Percentiles rank a stretch among this genome's conserved stretches.
These are phyloP conservation scores for Oreochromis niloticus DNA, from an alignment of 2,113 vertebrate genomes.

Conservation along the genomic window DNA sequence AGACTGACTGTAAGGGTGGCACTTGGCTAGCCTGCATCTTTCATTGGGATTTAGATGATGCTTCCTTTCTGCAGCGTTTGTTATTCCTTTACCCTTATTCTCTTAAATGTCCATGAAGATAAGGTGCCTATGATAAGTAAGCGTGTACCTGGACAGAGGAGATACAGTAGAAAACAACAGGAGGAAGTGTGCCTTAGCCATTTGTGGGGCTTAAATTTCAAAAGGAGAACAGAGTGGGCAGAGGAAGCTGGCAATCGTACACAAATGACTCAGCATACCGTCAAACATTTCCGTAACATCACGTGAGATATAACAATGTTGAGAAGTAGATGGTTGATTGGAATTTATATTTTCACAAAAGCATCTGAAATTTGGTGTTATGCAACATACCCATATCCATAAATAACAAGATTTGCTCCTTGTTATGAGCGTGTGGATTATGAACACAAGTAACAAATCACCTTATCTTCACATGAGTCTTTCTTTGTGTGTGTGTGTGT, in stretches of 20 bases:
- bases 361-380: background rate
- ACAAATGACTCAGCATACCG: background rate
- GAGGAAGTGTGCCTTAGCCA: slow-evolving; percentile 26
- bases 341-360: background rate
- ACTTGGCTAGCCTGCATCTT: slow-evolving; percentile 40
- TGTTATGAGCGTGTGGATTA: slow-evolving; percentile 22
- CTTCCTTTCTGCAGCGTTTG: slow-evolving; percentile 50
- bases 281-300: background rate
- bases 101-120: slow-evolving; percentile 72
- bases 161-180: slow-evolving; percentile 36
- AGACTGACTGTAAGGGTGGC: background rate
- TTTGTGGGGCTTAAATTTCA: slow-evolving; percentile 26
- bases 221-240: background rate
- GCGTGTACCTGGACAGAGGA: slow-evolving; percentile 16
- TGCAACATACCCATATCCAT: slow-evolving; percentile 1
- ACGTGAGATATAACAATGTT: slow-evolving; percentile 21
- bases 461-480: slow-evolving; percentile 16
- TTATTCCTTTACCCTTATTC: slow-evolving; percentile 59
- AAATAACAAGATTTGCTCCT: slow-evolving; percentile 13
- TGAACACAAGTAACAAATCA: slow-evolving; percentile 41
- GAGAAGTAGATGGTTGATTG: background rate
- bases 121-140: slow-evolving; percentile 58
- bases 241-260: background rate
- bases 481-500: background rate
- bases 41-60: slow-evolving; percentile 10